Percentiles rank a stretch among this genome's conserved stretches.
Evolutionary conservation across 2,888 invertebrate species (phyloP).

Genomic region (Ormyrus labotus): DNA sequence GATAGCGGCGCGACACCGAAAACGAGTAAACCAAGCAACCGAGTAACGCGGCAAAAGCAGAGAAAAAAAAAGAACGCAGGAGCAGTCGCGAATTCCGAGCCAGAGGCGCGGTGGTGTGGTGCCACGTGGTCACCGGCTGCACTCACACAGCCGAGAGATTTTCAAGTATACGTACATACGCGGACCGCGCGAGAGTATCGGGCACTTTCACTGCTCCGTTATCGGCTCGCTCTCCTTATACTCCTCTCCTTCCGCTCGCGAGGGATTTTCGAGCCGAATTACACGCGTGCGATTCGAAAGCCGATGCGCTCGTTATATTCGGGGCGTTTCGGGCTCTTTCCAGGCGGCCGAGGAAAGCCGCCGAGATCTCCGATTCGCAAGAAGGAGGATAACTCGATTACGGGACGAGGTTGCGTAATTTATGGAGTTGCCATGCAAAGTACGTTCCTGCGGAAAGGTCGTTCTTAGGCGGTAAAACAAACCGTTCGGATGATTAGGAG

Average conservation of each 20-base stretch:
- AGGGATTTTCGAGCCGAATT: slow-evolving; percentile 2
- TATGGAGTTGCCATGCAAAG: too few species aligned
- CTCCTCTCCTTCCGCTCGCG: slow-evolving; percentile 2
- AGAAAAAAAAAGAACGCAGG: not conserved
- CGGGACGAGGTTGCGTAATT: too few species aligned
- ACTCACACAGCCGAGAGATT: not conserved
- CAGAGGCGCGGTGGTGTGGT: not conserved
- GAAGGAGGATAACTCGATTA: too few species aligned
- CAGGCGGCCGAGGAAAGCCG: too few species aligned
- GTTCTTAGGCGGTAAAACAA: too few species aligned
- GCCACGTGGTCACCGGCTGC: slow-evolving; percentile 15
- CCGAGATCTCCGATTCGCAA: too few species aligned
- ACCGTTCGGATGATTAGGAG: too few species aligned
- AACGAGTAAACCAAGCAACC: not conserved
- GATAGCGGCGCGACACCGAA: slow-evolving; percentile 14
- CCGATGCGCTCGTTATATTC: not conserved
- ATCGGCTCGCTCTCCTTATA: not conserved
- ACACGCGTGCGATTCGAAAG: not conserved
- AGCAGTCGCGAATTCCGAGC: slow-evolving; percentile 36
- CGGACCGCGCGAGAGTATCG: not conserved
- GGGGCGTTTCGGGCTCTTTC: too few species aligned
- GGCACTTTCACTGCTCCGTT: slow-evolving; percentile 46
- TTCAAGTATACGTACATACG: slow-evolving; percentile 17
- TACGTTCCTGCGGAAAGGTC: too few species aligned
- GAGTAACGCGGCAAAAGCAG: not conserved